Percentiles rank a stretch among this genome's conserved stretches.
Evolutionary conservation across 1,140 invertebrate genomes (phyloP).

Genomic region (Halesus radiatus): DNA sequence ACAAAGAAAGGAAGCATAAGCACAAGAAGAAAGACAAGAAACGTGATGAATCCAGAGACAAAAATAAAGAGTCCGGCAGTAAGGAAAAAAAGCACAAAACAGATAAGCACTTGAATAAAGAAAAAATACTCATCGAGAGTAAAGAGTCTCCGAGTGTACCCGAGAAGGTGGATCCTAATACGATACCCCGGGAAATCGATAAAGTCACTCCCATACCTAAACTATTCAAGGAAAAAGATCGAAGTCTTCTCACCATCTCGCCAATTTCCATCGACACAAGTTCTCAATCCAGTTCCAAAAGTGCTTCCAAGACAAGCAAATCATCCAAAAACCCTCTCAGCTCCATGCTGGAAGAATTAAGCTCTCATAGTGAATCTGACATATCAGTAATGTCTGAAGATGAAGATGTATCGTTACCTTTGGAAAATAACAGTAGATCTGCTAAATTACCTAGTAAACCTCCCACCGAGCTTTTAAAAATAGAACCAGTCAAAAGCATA

Average conservation of each 20-base stretch:
- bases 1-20: constrained; percentile 69
- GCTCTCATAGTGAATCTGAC: constrained; percentile 47
- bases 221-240: constrained; percentile 61
- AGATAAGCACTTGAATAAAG: constrained; percentile 69
- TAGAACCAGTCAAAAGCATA: constrained; percentile 61
- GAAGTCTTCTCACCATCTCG: constrained; percentile 63
- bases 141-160: constrained; percentile 61
- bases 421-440: constrained; percentile 40
- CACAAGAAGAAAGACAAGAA: constrained; percentile 72
- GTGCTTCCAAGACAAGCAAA: constrained; percentile 43
- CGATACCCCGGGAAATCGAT: constrained; percentile 42
- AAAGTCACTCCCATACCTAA: constrained; percentile 40
- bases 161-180: constrained; percentile 62
- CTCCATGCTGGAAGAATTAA: constrained; percentile 47
- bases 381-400: constrained; percentile 46
- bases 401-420: constrained; percentile 46
- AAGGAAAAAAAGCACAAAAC: constrained; percentile 75
- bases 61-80: constrained; percentile 69
- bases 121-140: constrained; percentile 65
- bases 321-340: constrained; percentile 37
- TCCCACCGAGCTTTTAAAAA: constrained; percentile 33
- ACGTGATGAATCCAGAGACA: constrained; percentile 69
- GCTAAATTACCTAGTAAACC: constrained; percentile 22
- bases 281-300: constrained; percentile 67
- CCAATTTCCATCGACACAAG: constrained; percentile 69